A percentile compares a stretch with the other conserved stretches of the same genome.
phyloP scores from a whole-genome alignment of 2,888 invertebrate species.

The Apantesis nais region DNA sequence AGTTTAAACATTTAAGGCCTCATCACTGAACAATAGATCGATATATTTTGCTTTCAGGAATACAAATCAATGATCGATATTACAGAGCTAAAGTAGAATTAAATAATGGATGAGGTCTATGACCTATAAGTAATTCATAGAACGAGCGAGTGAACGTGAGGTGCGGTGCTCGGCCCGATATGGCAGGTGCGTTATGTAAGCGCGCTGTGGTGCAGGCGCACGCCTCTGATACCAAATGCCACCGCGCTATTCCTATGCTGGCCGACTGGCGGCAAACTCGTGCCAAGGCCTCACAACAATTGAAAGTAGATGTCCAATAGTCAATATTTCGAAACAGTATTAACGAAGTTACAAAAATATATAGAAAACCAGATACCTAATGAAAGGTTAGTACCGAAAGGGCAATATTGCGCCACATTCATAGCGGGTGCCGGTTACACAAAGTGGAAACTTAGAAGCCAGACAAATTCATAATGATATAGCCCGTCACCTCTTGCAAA shows the following conservation, averaged over 20 bases:
- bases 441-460: slow-evolving; percentile 54
- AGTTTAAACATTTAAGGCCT: slow-evolving; percentile 34
- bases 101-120: slow-evolving; percentile 80
- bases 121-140: slow-evolving; percentile 85
- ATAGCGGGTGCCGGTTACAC: slow-evolving; percentile 62
- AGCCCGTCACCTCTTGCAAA: slow-evolving; percentile 71
- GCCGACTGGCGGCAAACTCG: slow-evolving; percentile 58
- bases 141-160: slow-evolving; percentile 81
- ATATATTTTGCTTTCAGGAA: slow-evolving; percentile 33
- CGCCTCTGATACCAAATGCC: slow-evolving; percentile 71
- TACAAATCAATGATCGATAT: slow-evolving; percentile 56
- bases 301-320: slow-evolving; percentile 73
- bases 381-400: slow-evolving; percentile 57
- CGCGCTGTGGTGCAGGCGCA: slow-evolving; percentile 64
- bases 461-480: slow-evolving; percentile 80
- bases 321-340: slow-evolving; percentile 61
- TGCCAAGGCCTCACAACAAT: slow-evolving; percentile 77
- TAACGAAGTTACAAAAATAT: slow-evolving; percentile 42
- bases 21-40: slow-evolving; percentile 34
- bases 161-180: slow-evolving; percentile 79
- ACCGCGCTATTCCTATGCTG: slow-evolving; percentile 72
- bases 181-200: slow-evolving; percentile 85
- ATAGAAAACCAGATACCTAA: slow-evolving; percentile 53
- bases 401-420: slow-evolving; percentile 63
- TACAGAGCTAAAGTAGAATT: slow-evolving; percentile 62